Base-by-base conservation (phyloP, 2,888 invertebrate species). In the Agrenia bidenticulata region DNA sequence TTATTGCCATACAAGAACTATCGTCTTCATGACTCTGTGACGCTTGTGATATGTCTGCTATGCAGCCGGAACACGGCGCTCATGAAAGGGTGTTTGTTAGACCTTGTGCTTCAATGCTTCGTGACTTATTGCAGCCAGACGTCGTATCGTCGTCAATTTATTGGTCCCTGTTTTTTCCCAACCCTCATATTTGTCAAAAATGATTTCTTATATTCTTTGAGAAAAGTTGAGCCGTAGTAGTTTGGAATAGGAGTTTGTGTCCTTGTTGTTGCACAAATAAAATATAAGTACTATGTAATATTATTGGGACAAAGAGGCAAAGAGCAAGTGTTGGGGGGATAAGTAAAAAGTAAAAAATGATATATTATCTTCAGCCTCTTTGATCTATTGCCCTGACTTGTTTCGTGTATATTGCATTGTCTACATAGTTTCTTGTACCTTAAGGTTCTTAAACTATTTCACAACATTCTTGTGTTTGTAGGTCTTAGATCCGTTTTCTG, bases 101-200 rank as follows among this genome's bases (percentile, higher is more conserved):
- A 17, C 19, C 45, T 45, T 45, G 45, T 45, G 45, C 17, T 17
- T 45, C 45, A 45, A 17, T 45, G 45, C 27, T 39, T 27, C 15
- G 50, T 67, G 67, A 67, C 61, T 66, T 66, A 66, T 61, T 64
- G 53, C 56, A 37, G 58, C 24, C 49, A 61, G 54, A 19, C 26
- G 56, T 59, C 59, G 37, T 61, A 32, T 39, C 55, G 26, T 58
- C 64, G 61, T 65, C 64, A 65, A 68, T 68, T 68, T 65, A 68
- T 68, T 61, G 64, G 55, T 45, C 45, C 19, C 45, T 19, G 9
- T 19, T 53, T 69, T 63, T 55, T 57, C 37, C 24, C 42, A 53
- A 56, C 45, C 23, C 61, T 56, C 62, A 68, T 68, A 68, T 68
- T 68, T 68, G 68, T 68, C 68, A 68, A 59, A 63, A 69, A 66